Conservation (phyloP, 2,113 vertebrate genomes). For the Nothoprocta pentlandii region DNA sequence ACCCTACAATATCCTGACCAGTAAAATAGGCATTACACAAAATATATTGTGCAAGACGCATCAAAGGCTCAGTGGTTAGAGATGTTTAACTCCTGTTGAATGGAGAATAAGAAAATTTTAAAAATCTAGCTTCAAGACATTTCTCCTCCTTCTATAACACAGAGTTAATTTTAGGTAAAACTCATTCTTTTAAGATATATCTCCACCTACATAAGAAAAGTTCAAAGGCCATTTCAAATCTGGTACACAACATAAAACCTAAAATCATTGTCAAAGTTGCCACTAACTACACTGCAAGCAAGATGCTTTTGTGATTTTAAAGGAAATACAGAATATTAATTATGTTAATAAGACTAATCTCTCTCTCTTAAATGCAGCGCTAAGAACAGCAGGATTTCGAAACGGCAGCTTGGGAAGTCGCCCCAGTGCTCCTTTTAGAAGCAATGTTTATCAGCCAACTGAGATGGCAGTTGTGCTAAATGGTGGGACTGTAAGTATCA, state of each 20-base stretch:
- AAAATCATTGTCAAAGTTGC: not conserved
- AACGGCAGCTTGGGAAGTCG: constrained; percentile 88
- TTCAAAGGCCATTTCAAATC: not conserved
- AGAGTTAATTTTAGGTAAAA: not conserved
- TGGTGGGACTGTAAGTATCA: constrained; percentile 96
- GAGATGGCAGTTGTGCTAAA: constrained; percentile 99
- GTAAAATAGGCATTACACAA: not conserved
- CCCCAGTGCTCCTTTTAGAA: constrained; percentile 94
- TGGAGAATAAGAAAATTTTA: not conserved
- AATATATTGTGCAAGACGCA: not conserved
- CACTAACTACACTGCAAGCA: not conserved
- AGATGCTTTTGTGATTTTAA: not conserved
- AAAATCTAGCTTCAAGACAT: not conserved
- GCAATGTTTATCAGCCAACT: constrained; percentile 98
- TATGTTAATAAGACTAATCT: constrained; percentile 9
- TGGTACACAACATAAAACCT: not conserved
- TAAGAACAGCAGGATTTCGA: constrained; percentile 88
- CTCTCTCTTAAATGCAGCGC: constrained; percentile 76
- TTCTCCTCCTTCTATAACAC: not conserved
- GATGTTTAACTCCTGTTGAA: not conserved
- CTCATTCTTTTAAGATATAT: not conserved
- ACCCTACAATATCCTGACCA: not conserved
- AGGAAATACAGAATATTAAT: not conserved
- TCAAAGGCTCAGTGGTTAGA: not conserved
- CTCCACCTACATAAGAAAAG: not conserved